Evolutionary conservation across 2,113 vertebrate genomes (phyloP).

Genomic region (Suricata suricatta): DNA sequence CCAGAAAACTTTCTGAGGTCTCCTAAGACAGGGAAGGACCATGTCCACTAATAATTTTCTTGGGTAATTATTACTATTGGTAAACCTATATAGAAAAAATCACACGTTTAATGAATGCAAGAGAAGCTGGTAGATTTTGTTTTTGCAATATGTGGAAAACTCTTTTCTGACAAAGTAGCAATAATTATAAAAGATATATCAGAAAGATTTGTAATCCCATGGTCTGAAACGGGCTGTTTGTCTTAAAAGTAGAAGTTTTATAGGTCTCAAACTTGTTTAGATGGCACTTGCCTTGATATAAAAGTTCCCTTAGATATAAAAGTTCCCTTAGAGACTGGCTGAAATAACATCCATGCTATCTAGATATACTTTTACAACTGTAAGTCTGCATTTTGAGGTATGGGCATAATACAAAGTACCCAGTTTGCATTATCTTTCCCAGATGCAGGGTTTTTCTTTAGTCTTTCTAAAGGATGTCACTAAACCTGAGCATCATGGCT

Average conservation of each 20-base stretch:
- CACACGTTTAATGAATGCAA: background rate
- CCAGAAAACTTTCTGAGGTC: conserved; percentile 1
- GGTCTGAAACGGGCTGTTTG: conserved; percentile 35
- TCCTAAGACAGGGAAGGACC: background rate
- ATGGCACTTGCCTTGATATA: conserved; percentile 40
- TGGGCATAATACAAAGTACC: conserved; percentile 47
- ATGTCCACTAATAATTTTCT: conserved; percentile 4
- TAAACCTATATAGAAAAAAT: conserved; percentile 36
- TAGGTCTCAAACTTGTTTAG: conserved; percentile 33
- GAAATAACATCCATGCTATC: conserved; percentile 18
- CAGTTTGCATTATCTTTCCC: conserved; percentile 65
- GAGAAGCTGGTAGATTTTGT: conserved; percentile 10
- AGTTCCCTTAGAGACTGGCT: conserved; percentile 53
- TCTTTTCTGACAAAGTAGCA: conserved; percentile 28
- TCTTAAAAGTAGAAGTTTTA: conserved; percentile 61
- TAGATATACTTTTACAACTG: conserved; percentile 66
- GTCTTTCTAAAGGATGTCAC: conserved; percentile 25
- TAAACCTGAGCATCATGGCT: conserved; percentile 44
- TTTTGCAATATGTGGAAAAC: background rate
- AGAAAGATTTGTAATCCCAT: conserved; percentile 38
- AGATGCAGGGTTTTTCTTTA: conserved; percentile 53
- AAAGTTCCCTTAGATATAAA: conserved; percentile 56
- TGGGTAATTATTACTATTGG: background rate
- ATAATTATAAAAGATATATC: conserved; percentile 44
- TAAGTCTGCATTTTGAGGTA: conserved; percentile 52